Base-by-base conservation (phyloP, 64 coral and sea anemone species). In the Stichodactyla mertensii region DNA sequence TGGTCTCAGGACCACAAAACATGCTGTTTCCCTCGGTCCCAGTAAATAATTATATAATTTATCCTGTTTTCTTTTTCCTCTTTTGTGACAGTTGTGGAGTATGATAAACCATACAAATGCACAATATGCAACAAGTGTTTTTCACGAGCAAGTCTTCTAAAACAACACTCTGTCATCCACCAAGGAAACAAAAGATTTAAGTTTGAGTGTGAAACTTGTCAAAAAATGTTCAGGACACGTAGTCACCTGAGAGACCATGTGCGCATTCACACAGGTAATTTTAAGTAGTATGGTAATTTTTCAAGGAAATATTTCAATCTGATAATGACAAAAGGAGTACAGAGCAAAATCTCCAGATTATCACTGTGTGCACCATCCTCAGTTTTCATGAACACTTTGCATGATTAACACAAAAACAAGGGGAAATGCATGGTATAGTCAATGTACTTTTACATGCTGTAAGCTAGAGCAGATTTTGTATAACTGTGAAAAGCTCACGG, bases 221-320 rank as follows among this genome's bases (percentile, higher is more conserved):
- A 92, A 31, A 94, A 94, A 85, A 94, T 94, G 90, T 99, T 99
- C 80, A 81, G 97, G 60, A 94, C 93, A 26, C 86, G 97, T 26
- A 99, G 97, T 64, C 97, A 99, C 52, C 86, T 99, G 51, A 85
- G 97, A 55, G 97, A 99, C 86, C 97, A 99, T 84, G 93, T 89
- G 4, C 90, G 97, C n/a, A 99, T 99, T 64, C 97, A 99, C 62
- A 99, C 97, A 86, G 97, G 97, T 99, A n/a, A n/a, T n/a, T n/a
- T n/a, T n/a, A 87, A 52, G 55, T 57, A 57, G 13, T 2, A 12
- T 7, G 8, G 9, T 11, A 58, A 11, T 58, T 15, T 15, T 15
- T 11, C 5, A 2, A 58, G 56, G 5, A 58, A 9, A 11, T 13
- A 57, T 57, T 57, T 57, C 7, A 57, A 1, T 2, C 22, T 70